phyloP scores from a whole-genome alignment of 1,140 invertebrate genomes.

The Hycleus cichorii region DNA sequence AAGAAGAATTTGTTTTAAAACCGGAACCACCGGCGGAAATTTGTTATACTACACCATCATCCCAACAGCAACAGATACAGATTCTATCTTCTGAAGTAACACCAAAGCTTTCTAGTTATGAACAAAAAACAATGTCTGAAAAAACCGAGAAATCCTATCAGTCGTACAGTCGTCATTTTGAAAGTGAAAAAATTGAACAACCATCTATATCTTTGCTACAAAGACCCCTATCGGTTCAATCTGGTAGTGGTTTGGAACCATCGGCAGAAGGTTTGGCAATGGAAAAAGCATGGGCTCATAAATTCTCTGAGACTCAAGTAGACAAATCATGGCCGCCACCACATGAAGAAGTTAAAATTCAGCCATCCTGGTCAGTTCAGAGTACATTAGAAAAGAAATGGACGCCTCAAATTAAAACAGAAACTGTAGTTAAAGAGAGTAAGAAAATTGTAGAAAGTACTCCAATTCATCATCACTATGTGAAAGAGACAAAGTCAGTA shows the following conservation, averaged over 20 bases:
- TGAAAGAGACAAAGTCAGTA: slow-evolving; percentile 15
- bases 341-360: slow-evolving; percentile 30
- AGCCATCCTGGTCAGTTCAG: slow-evolving; percentile 34
- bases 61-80: slow-evolving; percentile 19
- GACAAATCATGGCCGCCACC: slow-evolving; percentile 48
- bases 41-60: slow-evolving; percentile 40
- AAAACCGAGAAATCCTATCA: slow-evolving; percentile 28
- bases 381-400: slow-evolving; percentile 33
- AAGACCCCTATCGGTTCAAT: slow-evolving; percentile 25
- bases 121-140: slow-evolving; percentile 25
- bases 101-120: slow-evolving; percentile 24
- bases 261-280: slow-evolving; percentile 50
- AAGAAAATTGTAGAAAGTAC: slow-evolving; percentile 24
- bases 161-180: slow-evolving; percentile 20
- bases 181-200: slow-evolving; percentile 1
- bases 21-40: slow-evolving; percentile 69
- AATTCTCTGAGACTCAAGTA: slow-evolving; percentile 41
- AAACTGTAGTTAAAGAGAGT: slow-evolving; percentile 23
- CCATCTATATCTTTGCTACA: background rate
- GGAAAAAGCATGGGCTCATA: slow-evolving; percentile 57
- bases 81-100: slow-evolving; percentile 35
- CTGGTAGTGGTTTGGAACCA: slow-evolving; percentile 29
- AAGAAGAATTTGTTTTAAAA: slow-evolving; percentile 49
- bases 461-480: slow-evolving; percentile 13
- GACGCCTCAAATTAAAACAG: slow-evolving; percentile 27